These are phyloP conservation scores for Phalacrocorax pelagicus DNA, from an alignment of 2,113 vertebrate genomes.

Conservation along the genomic window DNA sequence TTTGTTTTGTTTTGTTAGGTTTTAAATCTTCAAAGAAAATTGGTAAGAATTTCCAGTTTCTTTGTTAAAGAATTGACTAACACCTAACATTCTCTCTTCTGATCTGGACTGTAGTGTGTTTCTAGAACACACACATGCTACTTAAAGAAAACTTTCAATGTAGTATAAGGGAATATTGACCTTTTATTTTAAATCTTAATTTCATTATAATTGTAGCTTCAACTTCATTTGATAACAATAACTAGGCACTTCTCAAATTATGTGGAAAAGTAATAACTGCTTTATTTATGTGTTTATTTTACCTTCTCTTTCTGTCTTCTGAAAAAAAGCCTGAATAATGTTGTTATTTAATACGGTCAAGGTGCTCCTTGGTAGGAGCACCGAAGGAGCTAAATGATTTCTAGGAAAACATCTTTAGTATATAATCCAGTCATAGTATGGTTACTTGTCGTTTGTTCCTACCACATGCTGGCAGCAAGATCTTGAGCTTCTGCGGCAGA, in stretches of 20 bases:
- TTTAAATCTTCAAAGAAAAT: conserved; percentile 47
- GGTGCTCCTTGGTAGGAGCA: neutral
- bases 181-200: neutral
- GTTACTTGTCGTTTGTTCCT: neutral
- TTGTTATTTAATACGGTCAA: neutral
- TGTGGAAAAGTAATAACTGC: neutral
- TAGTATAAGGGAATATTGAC: neutral
- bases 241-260: neutral
- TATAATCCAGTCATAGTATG: neutral
- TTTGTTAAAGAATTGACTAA: neutral
- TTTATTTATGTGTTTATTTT: neutral
- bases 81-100: neutral
- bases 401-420: neutral
- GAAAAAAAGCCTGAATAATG: neutral
- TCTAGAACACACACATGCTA: neutral
- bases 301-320: neutral
- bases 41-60: neutral
- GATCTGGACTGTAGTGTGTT: neutral
- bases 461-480: neutral
- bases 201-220: neutral
- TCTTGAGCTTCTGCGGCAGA: neutral
- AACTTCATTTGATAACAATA: neutral
- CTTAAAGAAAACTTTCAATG: neutral
- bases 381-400: neutral
- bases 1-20: conserved; percentile 22